Percentiles rank a stretch among this genome's conserved stretches.
Conservation (phyloP, 2,888 invertebrate species). For the Apodemia mormo region DNA sequence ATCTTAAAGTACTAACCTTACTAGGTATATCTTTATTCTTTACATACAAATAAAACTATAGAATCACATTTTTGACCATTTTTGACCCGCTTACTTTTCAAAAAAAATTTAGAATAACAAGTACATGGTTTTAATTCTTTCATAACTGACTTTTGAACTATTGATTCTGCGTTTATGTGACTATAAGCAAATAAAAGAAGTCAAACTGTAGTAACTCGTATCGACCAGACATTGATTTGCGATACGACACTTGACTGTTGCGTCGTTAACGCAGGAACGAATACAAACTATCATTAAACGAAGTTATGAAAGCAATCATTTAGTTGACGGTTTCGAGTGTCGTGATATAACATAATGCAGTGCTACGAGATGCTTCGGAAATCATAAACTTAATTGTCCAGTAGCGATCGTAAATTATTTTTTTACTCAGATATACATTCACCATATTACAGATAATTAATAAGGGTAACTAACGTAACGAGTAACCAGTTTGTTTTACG, state of each 20-base stretch:
- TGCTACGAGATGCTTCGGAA: background rate
- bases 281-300: slow-evolving; percentile 53
- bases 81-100: too few relatives aligned
- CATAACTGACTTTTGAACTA: too few relatives aligned
- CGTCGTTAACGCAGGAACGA: slow-evolving; percentile 31
- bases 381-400: slow-evolving; percentile 4
- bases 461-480: background rate
- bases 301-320: slow-evolving; percentile 57
- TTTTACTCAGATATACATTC: background rate
- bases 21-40: too few relatives aligned
- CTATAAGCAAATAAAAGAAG: too few relatives aligned
- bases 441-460: background rate
- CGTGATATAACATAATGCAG: slow-evolving; percentile 40
- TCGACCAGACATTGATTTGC: slow-evolving; percentile 6
- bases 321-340: slow-evolving; percentile 46
- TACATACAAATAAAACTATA: too few relatives aligned
- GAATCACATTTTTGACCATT: too few relatives aligned
- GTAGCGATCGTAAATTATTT: background rate
- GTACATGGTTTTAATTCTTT: too few relatives aligned
- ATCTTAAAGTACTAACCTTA: too few relatives aligned
- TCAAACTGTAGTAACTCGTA: background rate
- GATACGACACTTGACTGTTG: background rate
- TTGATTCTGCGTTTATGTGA: too few relatives aligned
- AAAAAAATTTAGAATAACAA: too few relatives aligned
- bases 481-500: too few relatives aligned